Evolutionary conservation across 2,888 invertebrate genomes (phyloP).

Genomic region (Idaea dimidiata): DNA sequence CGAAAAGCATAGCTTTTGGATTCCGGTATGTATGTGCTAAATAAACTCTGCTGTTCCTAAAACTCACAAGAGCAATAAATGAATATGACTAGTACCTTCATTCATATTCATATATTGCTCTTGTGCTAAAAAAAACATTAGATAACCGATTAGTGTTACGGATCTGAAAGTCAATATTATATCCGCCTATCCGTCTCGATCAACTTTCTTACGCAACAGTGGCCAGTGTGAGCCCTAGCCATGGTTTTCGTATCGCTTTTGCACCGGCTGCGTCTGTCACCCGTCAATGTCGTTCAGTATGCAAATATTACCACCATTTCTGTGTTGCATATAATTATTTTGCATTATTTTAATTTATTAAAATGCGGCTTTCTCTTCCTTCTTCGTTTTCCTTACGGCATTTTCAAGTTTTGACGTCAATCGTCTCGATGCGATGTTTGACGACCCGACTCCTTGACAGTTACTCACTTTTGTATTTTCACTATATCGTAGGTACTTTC

Average conservation of each 20-base stretch:
- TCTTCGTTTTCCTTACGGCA: background rate
- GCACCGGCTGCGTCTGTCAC: slow-evolving; percentile 32
- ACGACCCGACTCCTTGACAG: too few species aligned
- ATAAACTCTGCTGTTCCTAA: too few species aligned
- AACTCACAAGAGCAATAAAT: too few species aligned
- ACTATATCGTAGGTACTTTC: too few species aligned
- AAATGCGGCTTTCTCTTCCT: background rate
- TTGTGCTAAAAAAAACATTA: too few species aligned
- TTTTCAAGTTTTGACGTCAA: background rate
- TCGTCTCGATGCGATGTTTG: background rate
- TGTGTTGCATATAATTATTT: background rate
- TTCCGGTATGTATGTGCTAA: too few species aligned
- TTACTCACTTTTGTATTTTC: too few species aligned
- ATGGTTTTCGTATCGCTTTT: slow-evolving; percentile 20
- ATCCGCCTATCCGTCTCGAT: slow-evolving; percentile 8
- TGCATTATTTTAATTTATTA: background rate
- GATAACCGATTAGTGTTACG: slow-evolving; percentile 4
- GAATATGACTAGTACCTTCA: too few species aligned
- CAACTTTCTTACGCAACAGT: slow-evolving; percentile 13
- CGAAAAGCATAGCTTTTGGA: too few species aligned
- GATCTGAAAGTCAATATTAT: slow-evolving; percentile 16
- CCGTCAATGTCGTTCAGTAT: slow-evolving; percentile 50
- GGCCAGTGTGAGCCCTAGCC: slow-evolving; percentile 16
- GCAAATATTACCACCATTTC: slow-evolving; percentile 40
- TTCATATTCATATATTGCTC: too few species aligned